Evolutionary conservation across 2,888 invertebrate genomes (phyloP), one percentile per base, ranked within the genome.

Genomic region (Orgyia antiqua): DNA sequence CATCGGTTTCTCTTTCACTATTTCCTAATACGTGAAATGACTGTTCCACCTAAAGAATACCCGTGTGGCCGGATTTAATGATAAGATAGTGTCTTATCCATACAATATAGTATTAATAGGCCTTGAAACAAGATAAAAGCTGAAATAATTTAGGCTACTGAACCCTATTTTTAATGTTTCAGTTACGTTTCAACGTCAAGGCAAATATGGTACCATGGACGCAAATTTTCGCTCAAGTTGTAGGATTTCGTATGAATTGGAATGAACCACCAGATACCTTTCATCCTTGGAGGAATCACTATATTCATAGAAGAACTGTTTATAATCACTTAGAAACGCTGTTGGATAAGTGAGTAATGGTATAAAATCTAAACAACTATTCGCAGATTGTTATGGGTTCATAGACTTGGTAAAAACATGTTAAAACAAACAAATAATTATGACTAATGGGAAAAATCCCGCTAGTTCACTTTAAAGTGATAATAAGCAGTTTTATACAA

Each of bases 161-260:
- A 19, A 19, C 15, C 4, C 6, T 4, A 15, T 15, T 15, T 15
- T 15, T n/a, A n/a, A n/a, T n/a, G n/a, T 24, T 69, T 17, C 74
- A 94, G 94, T 83, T 92, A 45, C 89, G 94, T 15, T 66, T 92
- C 1, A 94, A 93, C 66, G 89, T 89, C 42, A 94, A 93, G 76
- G 89, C 90, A 24, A 92, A 90, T 56, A 82, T 91, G 50, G 68
- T 94, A 0, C 88, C 88, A 1, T 88, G 90, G 71, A 90, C 89
- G 42, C 89, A 90, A 41, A 79, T 94, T 31, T 91, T 92, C 59
- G 90, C 91, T 0, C 91, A 92, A 42, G 93, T 92, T 0, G 73
- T 90, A 42, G 92, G 93, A 0, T 92, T 92, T 65, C 90, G 93
- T 36, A 77, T 92, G 36, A 92, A 91, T 52, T 94, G 90, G 87